Percentiles rank a stretch among this genome's conserved stretches.
These are phyloP conservation scores for Sesia bembeciformis DNA, from an alignment of 2,888 invertebrate genomes.

Conservation along the genomic window DNA sequence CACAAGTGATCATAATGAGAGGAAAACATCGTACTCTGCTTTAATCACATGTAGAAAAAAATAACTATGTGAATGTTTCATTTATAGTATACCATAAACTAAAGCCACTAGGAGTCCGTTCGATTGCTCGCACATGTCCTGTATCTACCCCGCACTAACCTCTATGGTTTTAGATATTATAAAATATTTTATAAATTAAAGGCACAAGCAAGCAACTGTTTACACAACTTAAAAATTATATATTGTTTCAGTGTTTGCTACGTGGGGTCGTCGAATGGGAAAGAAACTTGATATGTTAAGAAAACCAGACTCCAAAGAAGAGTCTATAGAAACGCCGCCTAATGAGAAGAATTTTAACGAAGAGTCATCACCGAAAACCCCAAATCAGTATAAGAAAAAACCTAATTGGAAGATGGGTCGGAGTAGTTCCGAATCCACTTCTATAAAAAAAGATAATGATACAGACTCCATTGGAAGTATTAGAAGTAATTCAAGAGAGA, in stretches of 20 bases:
- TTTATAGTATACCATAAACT: no score
- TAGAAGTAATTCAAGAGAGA: conserved; percentile 63
- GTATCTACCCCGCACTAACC: no score
- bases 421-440: conserved; percentile 63
- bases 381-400: conserved; percentile 71
- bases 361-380: conserved; percentile 40
- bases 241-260: conserved; percentile 74
- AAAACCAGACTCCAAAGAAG: conserved; percentile 77
- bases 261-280: conserved; percentile 87
- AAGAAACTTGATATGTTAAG: conserved; percentile 84
- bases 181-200: no score
- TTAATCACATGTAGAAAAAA: no score
- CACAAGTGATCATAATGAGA: no score
- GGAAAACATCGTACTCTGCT: no score
- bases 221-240: no score
- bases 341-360: conserved; percentile 33
- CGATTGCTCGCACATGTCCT: no score
- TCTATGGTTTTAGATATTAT: no score
- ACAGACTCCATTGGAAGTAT: conserved; percentile 64
- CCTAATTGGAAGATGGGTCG: conserved; percentile 75
- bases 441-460: conserved; percentile 59
- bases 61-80: no score
- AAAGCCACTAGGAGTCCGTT: no score
- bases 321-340: conserved; percentile 41
- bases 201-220: no score